Evolutionary conservation across 64 coral and sea anemone species (phyloP), one percentile per base, ranked within the genome.

Genomic region (Acropora tenuis): DNA sequence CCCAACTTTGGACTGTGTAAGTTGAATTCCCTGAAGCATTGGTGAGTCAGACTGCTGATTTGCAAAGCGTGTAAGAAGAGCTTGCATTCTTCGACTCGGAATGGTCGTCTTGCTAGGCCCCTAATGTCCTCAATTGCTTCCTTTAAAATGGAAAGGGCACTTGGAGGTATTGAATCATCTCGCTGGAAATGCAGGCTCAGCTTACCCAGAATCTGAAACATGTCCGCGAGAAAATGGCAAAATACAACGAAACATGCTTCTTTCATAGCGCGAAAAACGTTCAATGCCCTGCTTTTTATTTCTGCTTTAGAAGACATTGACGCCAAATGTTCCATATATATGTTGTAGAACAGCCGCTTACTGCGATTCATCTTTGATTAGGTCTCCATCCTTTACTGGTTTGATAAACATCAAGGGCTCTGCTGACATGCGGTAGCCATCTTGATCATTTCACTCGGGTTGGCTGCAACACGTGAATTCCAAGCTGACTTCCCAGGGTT

Each of bases 361-460:
- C 78, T 89, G 88, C 86, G 86, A 75, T 75, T 75, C 69, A 74
- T 88, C 86, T 74, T 75, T 75, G 41, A 43, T 45, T 13, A 88
- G 47, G 53, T 76, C 71, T 88, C 86, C 67, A 88, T 88, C 86
- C 86, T 88, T 88, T 48, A 88, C 86, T 75, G 86, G 86, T 47
- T 88, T 88, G 19, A 88, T 88, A 41, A 30, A 68, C 75, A 78
- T 78, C 75, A 78, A 78, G 75, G 75, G 73, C 90, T 87, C 90
- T 86, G 42, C 79, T 78, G 50, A 86, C 69, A 92, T 92, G 82
- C 1, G 90, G 90, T 20, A 92, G 53, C 82, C 90, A 92, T 48
- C 90, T 86, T 86, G 90, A 79, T 78, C 90, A 72, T 78, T 92
- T 92, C 3, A 92, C 90, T 86, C 74, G 90, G 20, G 90, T 60